Evolutionary conservation across 92 coral and sea anemone genomes (phyloP).

Genomic region (Palythoa grandiflora): DNA sequence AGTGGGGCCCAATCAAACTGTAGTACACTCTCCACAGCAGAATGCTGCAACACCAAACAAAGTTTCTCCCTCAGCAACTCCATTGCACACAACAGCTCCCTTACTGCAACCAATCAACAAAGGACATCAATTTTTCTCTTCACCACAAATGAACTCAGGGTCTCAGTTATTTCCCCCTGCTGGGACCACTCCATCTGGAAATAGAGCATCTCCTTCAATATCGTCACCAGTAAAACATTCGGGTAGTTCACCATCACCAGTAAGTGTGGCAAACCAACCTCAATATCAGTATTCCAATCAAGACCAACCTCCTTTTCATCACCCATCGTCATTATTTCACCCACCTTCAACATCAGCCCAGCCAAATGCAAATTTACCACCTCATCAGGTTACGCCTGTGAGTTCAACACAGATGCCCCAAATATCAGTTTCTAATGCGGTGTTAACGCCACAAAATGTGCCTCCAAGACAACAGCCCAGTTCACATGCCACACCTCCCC

Average conservation of each 20-base stretch:
- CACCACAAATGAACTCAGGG: background rate
- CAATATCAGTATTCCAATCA: background rate
- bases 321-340: slow-evolving; percentile 6
- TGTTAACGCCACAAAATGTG: background rate
- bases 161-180: background rate
- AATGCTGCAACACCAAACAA: background rate
- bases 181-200: background rate
- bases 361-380: slow-evolving; percentile 2
- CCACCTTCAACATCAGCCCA: slow-evolving; percentile 6
- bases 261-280: background rate
- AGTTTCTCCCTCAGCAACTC: background rate
- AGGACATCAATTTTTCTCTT: background rate
- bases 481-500: slow-evolving; percentile 58
- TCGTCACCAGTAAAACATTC: slow-evolving; percentile 12
- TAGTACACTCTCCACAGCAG: background rate
- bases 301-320: slow-evolving; percentile 27
- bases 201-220: slow-evolving; percentile 1
- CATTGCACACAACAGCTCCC: background rate
- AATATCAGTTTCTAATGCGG: slow-evolving; percentile 15
- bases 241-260: slow-evolving; percentile 6
- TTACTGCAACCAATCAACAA: slow-evolving; percentile 3
- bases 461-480: slow-evolving; percentile 55
- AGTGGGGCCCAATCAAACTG: background rate
- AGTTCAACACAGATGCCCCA: slow-evolving; percentile 12
- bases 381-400: slow-evolving; percentile 5